Base-by-base conservation (phyloP, 2,888 invertebrate genomes). In the Sclerodermus sp. region DNA sequence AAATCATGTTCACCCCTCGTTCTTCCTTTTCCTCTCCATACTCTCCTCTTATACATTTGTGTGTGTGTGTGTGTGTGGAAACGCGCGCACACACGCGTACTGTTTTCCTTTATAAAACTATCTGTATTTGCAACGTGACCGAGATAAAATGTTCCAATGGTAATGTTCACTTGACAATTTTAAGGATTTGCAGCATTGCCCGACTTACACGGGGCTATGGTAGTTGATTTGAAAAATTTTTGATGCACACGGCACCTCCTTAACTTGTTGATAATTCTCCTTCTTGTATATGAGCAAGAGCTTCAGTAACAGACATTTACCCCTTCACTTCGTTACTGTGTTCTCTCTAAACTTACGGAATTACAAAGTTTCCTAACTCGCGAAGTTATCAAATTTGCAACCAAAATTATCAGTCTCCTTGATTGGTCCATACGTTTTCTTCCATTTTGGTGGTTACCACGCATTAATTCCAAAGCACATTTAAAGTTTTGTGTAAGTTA, bases 271-370 rank as follows among this genome's bases (percentile, higher is more conserved):
- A 8, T 23, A 23, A 23, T 8, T 23, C 23, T 23, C 4, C 23
- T 5, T 5, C 8, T 23, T 23, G 4, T 23, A 23, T 23, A 12
- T 14, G 34, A 13, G 10, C 34, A 34, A 34, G 5, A 38, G 36
- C 23, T 42, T 29, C 39, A 39, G 42, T 45, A 43, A 48, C 40
- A 42, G 36, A 48, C 49, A 43, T 51, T 49, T 49, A 51, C 23
- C 48, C 45, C 48, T n/a, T 51, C 45, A 52, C 44, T 55, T 47
- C 41, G 46, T 51, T 51, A 44, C 42, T 47, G 47, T 45, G 47
- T 54, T 51, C 36, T 31, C 42, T 30, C 31, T 40, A 39, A 49
- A 34, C 23, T 23, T 23, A 23, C 23, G 23, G 12, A 17, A 42
- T 38, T 32, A 39, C 31, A 36, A 46, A 55, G 46, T 52, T 55